Conservation (phyloP, 2,113 vertebrate species). For the Tamias sibiricus region DNA sequence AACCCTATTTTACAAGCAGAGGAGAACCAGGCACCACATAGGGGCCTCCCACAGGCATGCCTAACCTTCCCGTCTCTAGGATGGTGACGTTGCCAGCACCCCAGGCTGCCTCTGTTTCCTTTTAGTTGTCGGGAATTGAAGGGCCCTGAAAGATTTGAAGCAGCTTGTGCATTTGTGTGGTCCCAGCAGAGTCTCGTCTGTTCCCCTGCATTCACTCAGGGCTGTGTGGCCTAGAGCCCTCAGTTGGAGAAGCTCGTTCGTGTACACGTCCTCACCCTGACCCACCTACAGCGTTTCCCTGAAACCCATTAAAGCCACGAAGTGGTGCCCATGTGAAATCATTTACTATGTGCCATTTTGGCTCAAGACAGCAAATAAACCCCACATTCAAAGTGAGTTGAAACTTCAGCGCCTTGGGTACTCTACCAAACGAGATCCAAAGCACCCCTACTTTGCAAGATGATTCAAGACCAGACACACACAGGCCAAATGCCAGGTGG, state of each 20-base stretch:
- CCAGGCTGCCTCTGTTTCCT: slow-evolving; percentile 30
- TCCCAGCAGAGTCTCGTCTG: not conserved
- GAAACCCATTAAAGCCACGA: slow-evolving; percentile 54
- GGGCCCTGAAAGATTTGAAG: slow-evolving; percentile 30
- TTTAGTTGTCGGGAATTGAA: not conserved
- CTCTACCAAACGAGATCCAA: not conserved
- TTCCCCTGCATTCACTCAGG: not conserved
- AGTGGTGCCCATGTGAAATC: slow-evolving; percentile 32
- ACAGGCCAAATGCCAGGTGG: not conserved
- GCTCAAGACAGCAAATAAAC: not conserved
- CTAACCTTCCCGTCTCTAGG: not conserved
- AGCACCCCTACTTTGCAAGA: not conserved
- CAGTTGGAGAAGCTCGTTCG: not conserved
- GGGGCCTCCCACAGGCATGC: not conserved
- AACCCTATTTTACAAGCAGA: not conserved
- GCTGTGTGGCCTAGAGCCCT: slow-evolving; percentile 56
- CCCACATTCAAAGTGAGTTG: not conserved
- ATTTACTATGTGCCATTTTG: slow-evolving; percentile 21
- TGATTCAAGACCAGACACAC: not conserved
- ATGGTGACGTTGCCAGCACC: not conserved
- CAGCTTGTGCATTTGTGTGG: slow-evolving; percentile 73
- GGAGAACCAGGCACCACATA: not conserved
- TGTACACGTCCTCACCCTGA: not conserved
- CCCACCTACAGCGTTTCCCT: slow-evolving; percentile 50
- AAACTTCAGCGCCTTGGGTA: not conserved